Evolutionary conservation across 1,140 invertebrate genomes (phyloP).

Genomic region (Ooceraea biroi): DNA sequence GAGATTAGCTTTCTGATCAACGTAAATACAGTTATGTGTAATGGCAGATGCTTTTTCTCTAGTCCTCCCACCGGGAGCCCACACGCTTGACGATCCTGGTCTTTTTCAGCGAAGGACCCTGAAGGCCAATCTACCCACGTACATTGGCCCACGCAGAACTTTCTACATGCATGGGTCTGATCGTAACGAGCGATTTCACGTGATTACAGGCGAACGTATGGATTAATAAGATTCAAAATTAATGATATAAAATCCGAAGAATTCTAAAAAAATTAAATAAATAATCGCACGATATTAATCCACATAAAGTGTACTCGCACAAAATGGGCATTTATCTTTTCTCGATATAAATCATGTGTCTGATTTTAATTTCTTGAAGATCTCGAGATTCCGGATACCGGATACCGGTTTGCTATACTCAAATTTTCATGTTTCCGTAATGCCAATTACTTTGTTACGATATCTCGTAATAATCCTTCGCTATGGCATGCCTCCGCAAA

Average conservation of each 20-base stretch:
- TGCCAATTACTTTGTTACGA: conserved; percentile 8
- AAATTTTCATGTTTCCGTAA: background rate
- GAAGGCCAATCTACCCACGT: conserved; percentile 76
- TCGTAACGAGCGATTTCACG: conserved; percentile 26
- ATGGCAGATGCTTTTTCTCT: conserved; percentile 66
- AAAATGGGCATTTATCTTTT: conserved; percentile 6
- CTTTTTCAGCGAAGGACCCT: conserved; percentile 74
- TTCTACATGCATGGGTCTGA: background rate
- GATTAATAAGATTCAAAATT: background rate
- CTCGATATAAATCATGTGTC: background rate
- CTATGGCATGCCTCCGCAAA: conserved; percentile 4
- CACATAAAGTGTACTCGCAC: no score
- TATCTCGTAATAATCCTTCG: background rate
- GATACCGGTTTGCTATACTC: no score
- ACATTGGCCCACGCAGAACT: conserved; percentile 63
- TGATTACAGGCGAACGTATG: background rate
- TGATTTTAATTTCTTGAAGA: background rate
- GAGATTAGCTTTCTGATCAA: conserved; percentile 7
- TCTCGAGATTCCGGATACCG: no score
- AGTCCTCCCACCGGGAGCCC: conserved; percentile 70
- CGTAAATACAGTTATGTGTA: conserved; percentile 63
- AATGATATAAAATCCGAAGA: conserved; percentile 10
- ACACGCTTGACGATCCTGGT: conserved; percentile 65
- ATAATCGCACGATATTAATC: background rate
- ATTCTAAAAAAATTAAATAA: background rate